These are phyloP conservation scores for Oreohelix idahoensis DNA, from an alignment of 1,140 invertebrate species.

Conservation along the genomic window DNA sequence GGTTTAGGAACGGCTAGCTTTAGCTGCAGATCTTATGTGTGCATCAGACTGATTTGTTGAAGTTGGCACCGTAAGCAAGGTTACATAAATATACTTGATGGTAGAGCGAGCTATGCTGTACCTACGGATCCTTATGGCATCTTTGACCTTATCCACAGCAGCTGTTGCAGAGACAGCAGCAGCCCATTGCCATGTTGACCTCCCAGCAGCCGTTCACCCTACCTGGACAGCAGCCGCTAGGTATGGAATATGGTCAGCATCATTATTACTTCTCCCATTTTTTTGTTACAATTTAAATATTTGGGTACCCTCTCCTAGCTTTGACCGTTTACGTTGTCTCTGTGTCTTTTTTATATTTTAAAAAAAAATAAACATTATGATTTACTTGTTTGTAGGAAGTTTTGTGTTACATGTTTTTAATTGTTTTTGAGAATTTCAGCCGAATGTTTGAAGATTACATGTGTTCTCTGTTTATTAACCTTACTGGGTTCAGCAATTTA, in stretches of 20 bases:
- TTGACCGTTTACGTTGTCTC: background rate
- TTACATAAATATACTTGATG: too few relatives aligned
- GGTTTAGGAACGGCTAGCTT: too few relatives aligned
- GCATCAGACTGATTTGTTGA: too few relatives aligned
- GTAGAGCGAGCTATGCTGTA: too few relatives aligned
- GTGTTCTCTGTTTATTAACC: too few relatives aligned
- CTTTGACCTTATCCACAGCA: slow-evolving; percentile 43
- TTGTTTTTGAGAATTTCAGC: background rate
- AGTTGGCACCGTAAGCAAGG: too few relatives aligned
- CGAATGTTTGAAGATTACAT: too few relatives aligned
- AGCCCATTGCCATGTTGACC: slow-evolving; percentile 75
- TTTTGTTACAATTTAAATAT: slow-evolving; percentile 7
- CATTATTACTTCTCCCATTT: background rate
- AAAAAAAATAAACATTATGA: background rate
- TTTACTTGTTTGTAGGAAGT: too few relatives aligned
- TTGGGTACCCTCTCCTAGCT: slow-evolving; percentile 21
- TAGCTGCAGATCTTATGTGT: too few relatives aligned
- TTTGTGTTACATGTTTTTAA: background rate
- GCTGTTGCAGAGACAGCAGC: slow-evolving; percentile 77
- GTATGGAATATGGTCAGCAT: slow-evolving; percentile 51
- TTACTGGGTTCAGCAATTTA: too few relatives aligned
- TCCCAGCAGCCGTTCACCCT: slow-evolving; percentile 77
- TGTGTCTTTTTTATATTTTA: background rate
- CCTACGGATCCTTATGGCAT: too few relatives aligned
- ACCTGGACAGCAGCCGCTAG: slow-evolving; percentile 78